Percentiles rank a stretch among this genome's conserved stretches.
Conservation (phyloP, 2,797 vertebrate species). For the Caiman crocodilus region DNA sequence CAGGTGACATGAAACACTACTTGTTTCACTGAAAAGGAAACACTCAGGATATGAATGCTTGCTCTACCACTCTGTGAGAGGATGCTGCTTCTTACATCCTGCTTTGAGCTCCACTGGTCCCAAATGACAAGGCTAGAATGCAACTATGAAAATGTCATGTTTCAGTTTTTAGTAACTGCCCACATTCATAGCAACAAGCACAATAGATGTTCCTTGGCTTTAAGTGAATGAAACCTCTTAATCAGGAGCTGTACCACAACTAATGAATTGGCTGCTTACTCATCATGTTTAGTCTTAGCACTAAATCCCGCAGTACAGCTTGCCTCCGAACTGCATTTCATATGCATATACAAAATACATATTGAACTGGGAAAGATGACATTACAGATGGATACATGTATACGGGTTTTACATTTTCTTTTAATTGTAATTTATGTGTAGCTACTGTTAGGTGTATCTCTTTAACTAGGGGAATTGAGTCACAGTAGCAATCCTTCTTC, state of each 20-base stretch:
- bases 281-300: fast-evolving
- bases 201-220: neutral
- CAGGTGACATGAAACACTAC: neutral
- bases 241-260: slow-evolving; percentile 5
- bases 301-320: neutral
- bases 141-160: neutral
- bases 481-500: slow-evolving; percentile 30
- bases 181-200: slow-evolving; percentile 1
- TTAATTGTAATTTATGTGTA: slow-evolving; percentile 32
- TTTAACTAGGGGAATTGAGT: slow-evolving; percentile 19
- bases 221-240: slow-evolving; percentile 45
- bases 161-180: neutral
- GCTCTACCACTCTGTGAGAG: neutral
- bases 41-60: fast-evolving
- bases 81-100: neutral
- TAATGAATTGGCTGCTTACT: slow-evolving; percentile 43
- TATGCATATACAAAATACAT: neutral
- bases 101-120: fast-evolving
- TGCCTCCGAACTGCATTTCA: slow-evolving; percentile 1
- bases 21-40: neutral
- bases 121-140: neutral
- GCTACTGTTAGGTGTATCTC: slow-evolving; percentile 33
- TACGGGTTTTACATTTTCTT: neutral
- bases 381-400: slow-evolving; percentile 16
- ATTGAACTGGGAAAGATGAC: neutral